Conservation (phyloP, 2,113 vertebrate species). For the Grus americana region DNA sequence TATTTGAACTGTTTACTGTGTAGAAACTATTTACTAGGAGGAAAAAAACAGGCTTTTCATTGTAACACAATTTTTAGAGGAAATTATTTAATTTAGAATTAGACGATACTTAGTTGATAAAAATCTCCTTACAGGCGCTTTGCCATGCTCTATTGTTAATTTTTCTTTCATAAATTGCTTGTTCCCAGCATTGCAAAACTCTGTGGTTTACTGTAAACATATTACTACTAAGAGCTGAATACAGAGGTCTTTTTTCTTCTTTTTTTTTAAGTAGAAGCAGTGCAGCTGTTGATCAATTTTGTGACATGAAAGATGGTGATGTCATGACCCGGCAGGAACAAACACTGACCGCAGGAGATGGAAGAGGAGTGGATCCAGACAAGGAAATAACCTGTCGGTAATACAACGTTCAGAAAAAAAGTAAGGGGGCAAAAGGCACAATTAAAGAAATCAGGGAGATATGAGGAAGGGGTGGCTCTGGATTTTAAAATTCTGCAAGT, state of each 20-base stretch:
- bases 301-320: not conserved
- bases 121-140: not conserved
- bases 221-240: not conserved
- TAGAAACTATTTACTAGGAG: not conserved
- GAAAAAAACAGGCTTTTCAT: not conserved
- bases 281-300: not conserved
- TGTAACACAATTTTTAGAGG: not conserved
- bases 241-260: not conserved
- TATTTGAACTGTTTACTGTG: not conserved
- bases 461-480: not conserved
- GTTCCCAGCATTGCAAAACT: not conserved
- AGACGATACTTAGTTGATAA: not conserved
- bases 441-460: not conserved
- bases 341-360: not conserved
- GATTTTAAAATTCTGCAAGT: not conserved
- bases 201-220: not conserved
- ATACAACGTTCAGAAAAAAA: not conserved
- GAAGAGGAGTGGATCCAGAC: not conserved
- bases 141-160: not conserved
- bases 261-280: not conserved
- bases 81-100: not conserved
- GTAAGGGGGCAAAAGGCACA: not conserved
- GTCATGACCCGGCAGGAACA: conserved; percentile 7
- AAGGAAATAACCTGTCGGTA: not conserved
- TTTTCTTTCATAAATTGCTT: conserved; percentile 3